Base-by-base conservation (phyloP, 2,113 vertebrate species). In the Engraulis encrasicolus region DNA sequence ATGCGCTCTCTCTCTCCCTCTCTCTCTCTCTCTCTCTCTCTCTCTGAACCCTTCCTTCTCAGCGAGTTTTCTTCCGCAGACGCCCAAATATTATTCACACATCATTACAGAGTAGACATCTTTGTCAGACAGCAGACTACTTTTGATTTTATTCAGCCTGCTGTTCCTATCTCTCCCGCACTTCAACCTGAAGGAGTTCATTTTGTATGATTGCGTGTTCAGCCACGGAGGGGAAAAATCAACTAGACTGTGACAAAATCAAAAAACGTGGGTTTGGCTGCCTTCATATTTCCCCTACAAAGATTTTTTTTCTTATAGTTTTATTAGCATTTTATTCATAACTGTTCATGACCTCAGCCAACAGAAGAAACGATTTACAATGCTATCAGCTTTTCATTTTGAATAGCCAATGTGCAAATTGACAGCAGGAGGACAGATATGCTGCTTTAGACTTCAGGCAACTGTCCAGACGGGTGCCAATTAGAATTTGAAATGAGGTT, bases 131-230 rank as follows among this genome's bases (percentile, higher is more conserved):
- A 15, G 66, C 66, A 74, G 27, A 74, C 66, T 74, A 17, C 66
- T 74, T 74, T 74, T 74, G 27, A 74, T 34, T n/a, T n/a, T n/a
- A 74, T 74, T 74, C 66, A 74, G 66, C 23, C 66, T 74, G 27
- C 27, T 15, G 17, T 74, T 74, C 27, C 34, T 34, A 74, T 74
- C 66, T 31, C 58, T 11, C 11, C 23, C 27, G 17, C 66, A 4
- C 27, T 34, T 74, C 2, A 14, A 74, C 66, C 27, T 74, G 27
- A 31, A 74, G 31, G 15, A 34, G 66, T 34, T 74, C 23, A 74
- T 74, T 74, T 74, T 36, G 12, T 74, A 36, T 74, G 66, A 74
- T 74, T 74, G 66, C 27, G 6, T 34, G 27, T 31, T 14, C 27
- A 74, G 66, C 66, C 66, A 74, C 15, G 7, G n/a, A 23, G 23